A percentile compares a stretch with the other conserved stretches of the same genome.
Evolutionary conservation across 2,113 vertebrate species (phyloP).

Genomic region (Atherinomorus stipes): DNA sequence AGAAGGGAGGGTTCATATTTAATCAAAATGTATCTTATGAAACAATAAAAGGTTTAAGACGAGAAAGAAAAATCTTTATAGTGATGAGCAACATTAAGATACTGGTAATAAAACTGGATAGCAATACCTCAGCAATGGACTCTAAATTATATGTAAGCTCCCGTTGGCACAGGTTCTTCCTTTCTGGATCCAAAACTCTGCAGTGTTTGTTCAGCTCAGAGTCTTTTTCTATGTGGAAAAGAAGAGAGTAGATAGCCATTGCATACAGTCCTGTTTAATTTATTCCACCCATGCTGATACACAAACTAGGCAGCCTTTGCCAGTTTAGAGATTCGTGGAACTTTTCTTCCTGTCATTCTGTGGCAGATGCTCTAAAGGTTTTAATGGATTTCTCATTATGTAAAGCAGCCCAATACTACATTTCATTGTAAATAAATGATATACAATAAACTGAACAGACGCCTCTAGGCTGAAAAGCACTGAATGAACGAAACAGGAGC

Average conservation of each 20-base stretch:
- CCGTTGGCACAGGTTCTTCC: slow-evolving; percentile 86
- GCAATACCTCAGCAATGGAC: slow-evolving; percentile 52
- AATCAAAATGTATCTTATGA: not conserved
- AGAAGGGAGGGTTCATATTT: not conserved
- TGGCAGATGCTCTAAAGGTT: too few species aligned
- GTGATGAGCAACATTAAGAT: slow-evolving; percentile 1
- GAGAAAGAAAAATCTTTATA: not conserved
- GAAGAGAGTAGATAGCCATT: slow-evolving; percentile 42
- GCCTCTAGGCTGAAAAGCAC: not conserved
- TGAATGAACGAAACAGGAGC: not conserved
- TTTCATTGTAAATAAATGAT: not conserved
- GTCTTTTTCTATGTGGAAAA: slow-evolving; percentile 84
- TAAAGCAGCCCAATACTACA: not conserved
- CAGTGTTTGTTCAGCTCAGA: slow-evolving; percentile 89
- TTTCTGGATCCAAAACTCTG: slow-evolving; percentile 86
- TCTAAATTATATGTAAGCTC: slow-evolving; percentile 89
- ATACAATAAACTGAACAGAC: not conserved
- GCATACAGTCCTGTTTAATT: not conserved
- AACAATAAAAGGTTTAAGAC: not conserved
- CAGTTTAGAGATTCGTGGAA: not conserved
- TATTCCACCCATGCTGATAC: not conserved
- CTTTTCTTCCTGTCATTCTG: not conserved
- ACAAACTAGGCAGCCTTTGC: not conserved
- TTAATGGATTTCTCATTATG: not conserved
- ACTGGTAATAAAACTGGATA: not conserved